Conservation (phyloP, 2,888 invertebrate genomes). For the Malthinus seriepunctatus region DNA sequence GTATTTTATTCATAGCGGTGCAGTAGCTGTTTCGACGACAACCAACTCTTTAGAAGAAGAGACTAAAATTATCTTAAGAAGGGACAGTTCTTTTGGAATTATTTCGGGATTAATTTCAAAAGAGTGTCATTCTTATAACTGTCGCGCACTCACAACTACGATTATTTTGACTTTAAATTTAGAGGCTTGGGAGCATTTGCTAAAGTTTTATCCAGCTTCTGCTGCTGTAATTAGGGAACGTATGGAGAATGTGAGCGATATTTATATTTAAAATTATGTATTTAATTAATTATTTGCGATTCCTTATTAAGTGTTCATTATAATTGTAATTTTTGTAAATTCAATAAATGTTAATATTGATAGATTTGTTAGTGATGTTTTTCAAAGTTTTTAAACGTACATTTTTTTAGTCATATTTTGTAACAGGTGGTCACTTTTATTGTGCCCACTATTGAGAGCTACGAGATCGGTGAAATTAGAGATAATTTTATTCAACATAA, state of each 20-base stretch:
- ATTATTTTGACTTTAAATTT: slow-evolving; percentile 29
- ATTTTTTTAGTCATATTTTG: too few relatives aligned
- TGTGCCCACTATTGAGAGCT: too few relatives aligned
- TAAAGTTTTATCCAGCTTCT: slow-evolving; percentile 33
- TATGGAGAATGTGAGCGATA: neutral
- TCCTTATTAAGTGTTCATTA: neutral
- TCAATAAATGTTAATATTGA: too few relatives aligned
- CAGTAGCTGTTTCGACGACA: slow-evolving; percentile 29
- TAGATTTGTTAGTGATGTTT: too few relatives aligned
- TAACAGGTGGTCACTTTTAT: too few relatives aligned
- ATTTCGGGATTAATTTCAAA: slow-evolving; percentile 32
- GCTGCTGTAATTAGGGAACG: neutral
- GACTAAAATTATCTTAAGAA: slow-evolving; percentile 17
- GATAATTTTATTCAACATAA: too few relatives aligned
- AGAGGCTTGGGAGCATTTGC: slow-evolving; percentile 28
- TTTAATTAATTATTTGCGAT: neutral
- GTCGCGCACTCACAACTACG: slow-evolving; percentile 30
- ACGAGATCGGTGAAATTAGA: too few relatives aligned
- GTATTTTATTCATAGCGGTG: slow-evolving; percentile 39
- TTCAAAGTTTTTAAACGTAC: too few relatives aligned
- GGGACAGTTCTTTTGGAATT: slow-evolving; percentile 34
- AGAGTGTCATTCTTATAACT: slow-evolving; percentile 34
- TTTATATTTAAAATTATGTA: neutral
- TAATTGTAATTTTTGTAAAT: too few relatives aligned
- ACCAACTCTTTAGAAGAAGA: slow-evolving; percentile 29